Conservation (phyloP, 1,140 invertebrate species). For the Aphidius gifuensis region DNA sequence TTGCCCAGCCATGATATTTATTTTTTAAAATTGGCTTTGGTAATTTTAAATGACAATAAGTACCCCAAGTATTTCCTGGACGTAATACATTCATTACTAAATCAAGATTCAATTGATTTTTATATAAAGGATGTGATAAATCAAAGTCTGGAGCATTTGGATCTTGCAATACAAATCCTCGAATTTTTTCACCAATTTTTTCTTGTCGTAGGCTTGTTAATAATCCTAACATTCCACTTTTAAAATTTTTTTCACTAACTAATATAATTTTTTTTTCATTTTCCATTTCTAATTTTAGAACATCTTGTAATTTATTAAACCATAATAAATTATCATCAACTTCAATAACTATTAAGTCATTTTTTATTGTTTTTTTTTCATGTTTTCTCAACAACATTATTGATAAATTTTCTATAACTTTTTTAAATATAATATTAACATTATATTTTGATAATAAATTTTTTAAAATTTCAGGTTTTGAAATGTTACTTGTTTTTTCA, state of each 20-base stretch:
- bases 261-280: slow-evolving; percentile 64
- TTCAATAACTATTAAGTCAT: slow-evolving; percentile 56
- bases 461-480: no score
- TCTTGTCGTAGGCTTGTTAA: slow-evolving; percentile 86
- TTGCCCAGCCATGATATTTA: no score
- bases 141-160: slow-evolving; percentile 62
- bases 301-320: slow-evolving; percentile 61
- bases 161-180: slow-evolving; percentile 68
- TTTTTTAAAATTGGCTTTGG: no score
- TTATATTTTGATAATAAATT: no score
- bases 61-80: slow-evolving; percentile 73
- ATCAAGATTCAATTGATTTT: slow-evolving; percentile 69
- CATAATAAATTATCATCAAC: slow-evolving; percentile 72
- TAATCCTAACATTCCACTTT: slow-evolving; percentile 77
- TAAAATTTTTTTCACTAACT: slow-evolving; percentile 64
- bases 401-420: slow-evolving; percentile 61
- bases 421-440: slow-evolving; percentile 51
- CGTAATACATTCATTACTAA: slow-evolving; percentile 80
- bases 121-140: slow-evolving; percentile 58
- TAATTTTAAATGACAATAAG: slow-evolving; percentile 72
- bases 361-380: not conserved
- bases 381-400: slow-evolving; percentile 37
- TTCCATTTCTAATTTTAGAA: slow-evolving; percentile 68
- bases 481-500: slow-evolving; percentile 40
- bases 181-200: slow-evolving; percentile 71